These are phyloP conservation scores for Macropodus opercularis DNA, from an alignment of 2,797 vertebrate species.

Conservation along the genomic window DNA sequence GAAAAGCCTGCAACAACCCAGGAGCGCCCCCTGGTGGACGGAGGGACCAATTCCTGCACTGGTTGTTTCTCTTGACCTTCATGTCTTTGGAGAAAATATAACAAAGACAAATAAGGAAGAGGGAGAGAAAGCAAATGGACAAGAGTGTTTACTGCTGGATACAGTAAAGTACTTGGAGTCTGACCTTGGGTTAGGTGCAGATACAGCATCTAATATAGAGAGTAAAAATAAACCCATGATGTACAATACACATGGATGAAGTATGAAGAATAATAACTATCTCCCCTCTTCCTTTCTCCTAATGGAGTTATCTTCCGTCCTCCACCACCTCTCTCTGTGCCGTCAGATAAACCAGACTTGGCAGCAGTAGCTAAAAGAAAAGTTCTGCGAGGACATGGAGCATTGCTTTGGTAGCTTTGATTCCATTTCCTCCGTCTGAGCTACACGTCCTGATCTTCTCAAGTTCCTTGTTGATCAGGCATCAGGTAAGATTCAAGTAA, in stretches of 20 bases:
- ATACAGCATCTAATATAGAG: too few species aligned
- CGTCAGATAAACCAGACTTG: slow-evolving; percentile 50
- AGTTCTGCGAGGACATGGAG: slow-evolving; percentile 21
- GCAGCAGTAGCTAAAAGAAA: slow-evolving; percentile 41
- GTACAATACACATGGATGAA: too few species aligned
- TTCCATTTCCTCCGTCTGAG: slow-evolving; percentile 27
- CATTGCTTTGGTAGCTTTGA: not conserved
- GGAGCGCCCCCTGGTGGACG: too few species aligned
- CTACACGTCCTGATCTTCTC: slow-evolving; percentile 28
- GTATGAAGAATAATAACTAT: too few species aligned
- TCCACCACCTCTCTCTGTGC: slow-evolving; percentile 44
- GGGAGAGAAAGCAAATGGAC: not conserved
- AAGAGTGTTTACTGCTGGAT: too few species aligned
- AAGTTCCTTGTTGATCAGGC: slow-evolving; percentile 17
- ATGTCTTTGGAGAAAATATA: slow-evolving; percentile 15
- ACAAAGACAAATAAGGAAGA: not conserved
- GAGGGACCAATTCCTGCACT: too few species aligned
- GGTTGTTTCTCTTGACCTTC: slow-evolving; percentile 26
- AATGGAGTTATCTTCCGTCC: slow-evolving; percentile 61
- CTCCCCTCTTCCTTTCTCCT: slow-evolving; percentile 20
- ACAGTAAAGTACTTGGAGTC: too few species aligned
- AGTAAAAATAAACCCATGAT: too few species aligned
- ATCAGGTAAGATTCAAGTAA: slow-evolving; percentile 20
- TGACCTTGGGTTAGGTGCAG: too few species aligned
- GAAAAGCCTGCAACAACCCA: too few species aligned